Conservation (phyloP, 2,797 vertebrate genomes). For the Takifugu rubripes region DNA sequence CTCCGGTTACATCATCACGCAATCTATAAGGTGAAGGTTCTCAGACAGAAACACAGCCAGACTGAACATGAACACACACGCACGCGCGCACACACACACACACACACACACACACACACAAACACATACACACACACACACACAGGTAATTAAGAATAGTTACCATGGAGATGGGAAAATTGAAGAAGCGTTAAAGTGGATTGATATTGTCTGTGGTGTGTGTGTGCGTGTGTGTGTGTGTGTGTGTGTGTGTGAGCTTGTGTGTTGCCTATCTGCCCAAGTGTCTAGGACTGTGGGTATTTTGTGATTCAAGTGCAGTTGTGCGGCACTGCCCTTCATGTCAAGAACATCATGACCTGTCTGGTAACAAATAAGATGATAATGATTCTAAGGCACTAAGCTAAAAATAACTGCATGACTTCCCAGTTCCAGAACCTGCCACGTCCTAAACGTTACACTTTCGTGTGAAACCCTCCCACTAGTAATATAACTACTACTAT, state of each 20-base stretch:
- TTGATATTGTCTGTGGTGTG: conserved; percentile 31
- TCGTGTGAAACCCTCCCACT: too few relatives aligned
- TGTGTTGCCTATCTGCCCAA: conserved; percentile 1
- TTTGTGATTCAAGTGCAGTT: conserved; percentile 24
- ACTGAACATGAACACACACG: conserved; percentile 1
- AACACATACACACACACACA: conserved; percentile 24
- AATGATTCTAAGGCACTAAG: conserved; percentile 5
- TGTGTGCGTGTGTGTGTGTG: conserved; percentile 17
- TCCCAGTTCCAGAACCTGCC: neutral
- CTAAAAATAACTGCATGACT: conserved; percentile 4
- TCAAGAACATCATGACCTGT: conserved; percentile 12
- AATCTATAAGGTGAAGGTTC: conserved; percentile 63
- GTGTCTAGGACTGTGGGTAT: conserved; percentile 29
- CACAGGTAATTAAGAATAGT: conserved; percentile 64
- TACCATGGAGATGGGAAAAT: conserved; percentile 65
- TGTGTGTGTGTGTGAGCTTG: neutral
- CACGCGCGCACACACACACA: conserved; percentile 21
- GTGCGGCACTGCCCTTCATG: conserved; percentile 21
- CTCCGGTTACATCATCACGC: conserved; percentile 65
- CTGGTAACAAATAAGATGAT: conserved; percentile 10
- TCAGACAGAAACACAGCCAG: conserved; percentile 40
- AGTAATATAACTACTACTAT: too few relatives aligned
- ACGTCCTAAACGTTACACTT: too few relatives aligned
- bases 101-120: conserved; percentile 19
- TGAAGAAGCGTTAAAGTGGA: conserved; percentile 57